Percentiles rank a stretch among this genome's conserved stretches.
Conservation (phyloP, 2,113 vertebrate genomes). For the Seriola aureovittata region DNA sequence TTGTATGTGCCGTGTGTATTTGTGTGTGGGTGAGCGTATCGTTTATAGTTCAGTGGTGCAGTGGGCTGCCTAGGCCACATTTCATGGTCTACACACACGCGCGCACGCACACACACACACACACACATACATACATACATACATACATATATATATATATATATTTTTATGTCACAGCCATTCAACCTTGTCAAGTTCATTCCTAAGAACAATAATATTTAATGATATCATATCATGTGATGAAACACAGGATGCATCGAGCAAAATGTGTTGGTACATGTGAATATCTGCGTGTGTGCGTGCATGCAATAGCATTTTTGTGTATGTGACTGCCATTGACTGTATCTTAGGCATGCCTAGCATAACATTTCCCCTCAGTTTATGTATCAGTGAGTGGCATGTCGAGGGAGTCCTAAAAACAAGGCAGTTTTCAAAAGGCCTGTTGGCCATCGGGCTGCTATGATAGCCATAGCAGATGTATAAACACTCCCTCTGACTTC, state of each 20-base stretch:
- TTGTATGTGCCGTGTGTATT: slow-evolving; percentile 2
- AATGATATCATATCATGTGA: slow-evolving; percentile 16
- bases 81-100: slow-evolving; percentile 6
- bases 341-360: slow-evolving; percentile 27
- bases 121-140: background rate
- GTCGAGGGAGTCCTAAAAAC: slow-evolving; percentile 57
- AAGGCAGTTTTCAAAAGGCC: slow-evolving; percentile 59
- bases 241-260: slow-evolving; percentile 23
- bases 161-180: no score
- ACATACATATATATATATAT: background rate
- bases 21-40: slow-evolving; percentile 1
- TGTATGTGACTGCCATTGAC: slow-evolving; percentile 1
- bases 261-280: background rate
- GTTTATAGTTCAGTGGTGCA: slow-evolving; percentile 32
- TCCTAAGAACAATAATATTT: slow-evolving; percentile 36
- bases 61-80: slow-evolving; percentile 15
- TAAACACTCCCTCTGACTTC: slow-evolving; percentile 56
- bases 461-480: slow-evolving; percentile 70
- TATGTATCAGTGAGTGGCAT: slow-evolving; percentile 53
- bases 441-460: slow-evolving; percentile 33
- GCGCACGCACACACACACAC: background rate
- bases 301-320: background rate
- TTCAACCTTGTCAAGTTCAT: slow-evolving; percentile 2
- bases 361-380: slow-evolving; percentile 35
- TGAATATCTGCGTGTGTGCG: background rate